phyloP scores from a whole-genome alignment of 1,140 invertebrate genomes.

The Cryptotermes secundus region DNA sequence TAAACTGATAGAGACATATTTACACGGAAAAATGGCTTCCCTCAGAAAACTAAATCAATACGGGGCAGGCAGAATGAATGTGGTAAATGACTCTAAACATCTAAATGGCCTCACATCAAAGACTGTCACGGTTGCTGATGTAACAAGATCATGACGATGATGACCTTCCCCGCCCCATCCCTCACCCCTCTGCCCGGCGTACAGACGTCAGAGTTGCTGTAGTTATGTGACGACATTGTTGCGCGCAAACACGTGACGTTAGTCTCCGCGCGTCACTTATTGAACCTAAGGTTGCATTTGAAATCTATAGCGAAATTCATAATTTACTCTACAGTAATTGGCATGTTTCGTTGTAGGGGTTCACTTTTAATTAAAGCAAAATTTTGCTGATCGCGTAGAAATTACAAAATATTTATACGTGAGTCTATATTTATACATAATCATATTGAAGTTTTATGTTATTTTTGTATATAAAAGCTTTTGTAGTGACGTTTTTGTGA shows the following conservation, averaged over 20 bases:
- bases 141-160: not conserved
- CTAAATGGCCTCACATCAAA: too few species aligned
- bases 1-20: too few species aligned
- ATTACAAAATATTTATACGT: not conserved
- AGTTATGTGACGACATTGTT: not conserved
- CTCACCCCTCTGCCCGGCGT: not conserved
- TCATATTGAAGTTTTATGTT: not conserved
- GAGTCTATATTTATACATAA: not conserved
- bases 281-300: not conserved
- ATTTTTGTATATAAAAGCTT: not conserved
- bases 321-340: not conserved
- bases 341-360: not conserved
- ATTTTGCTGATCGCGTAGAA: not conserved
- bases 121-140: not conserved
- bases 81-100: not conserved
- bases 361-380: not conserved
- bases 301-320: not conserved
- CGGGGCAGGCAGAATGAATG: not conserved
- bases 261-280: not conserved
- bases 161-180: too few species aligned
- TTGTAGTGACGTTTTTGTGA: too few species aligned
- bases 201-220: not conserved
- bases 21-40: not conserved
- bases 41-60: not conserved
- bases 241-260: not conserved